These are phyloP conservation scores for Anguilla marmorata DNA, from an alignment of 2,797 vertebrate genomes.

Conservation along the genomic window DNA sequence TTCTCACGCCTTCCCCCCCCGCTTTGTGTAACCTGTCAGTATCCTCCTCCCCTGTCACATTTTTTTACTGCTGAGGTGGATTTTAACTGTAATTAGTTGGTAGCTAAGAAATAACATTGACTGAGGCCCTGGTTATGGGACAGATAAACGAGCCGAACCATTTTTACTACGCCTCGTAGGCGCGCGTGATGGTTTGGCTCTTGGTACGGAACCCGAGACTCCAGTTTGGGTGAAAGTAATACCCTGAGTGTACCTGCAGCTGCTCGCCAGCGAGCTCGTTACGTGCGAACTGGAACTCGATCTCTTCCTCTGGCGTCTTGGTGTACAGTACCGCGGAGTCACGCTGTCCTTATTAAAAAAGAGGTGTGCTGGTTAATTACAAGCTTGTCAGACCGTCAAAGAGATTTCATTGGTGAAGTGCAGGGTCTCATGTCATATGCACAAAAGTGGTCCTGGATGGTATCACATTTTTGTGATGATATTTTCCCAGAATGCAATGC, in stretches of 20 bases:
- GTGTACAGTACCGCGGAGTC: neutral
- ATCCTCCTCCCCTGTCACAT: neutral
- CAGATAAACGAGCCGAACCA: neutral
- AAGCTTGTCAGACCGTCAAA: neutral
- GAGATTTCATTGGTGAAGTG: neutral
- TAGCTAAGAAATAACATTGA: neutral
- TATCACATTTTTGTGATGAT: no score
- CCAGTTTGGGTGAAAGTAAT: neutral
- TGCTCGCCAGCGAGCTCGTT: neutral
- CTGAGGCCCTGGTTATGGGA: neutral
- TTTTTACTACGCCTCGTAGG: neutral
- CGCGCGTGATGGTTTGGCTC: neutral
- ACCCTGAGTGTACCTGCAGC: neutral
- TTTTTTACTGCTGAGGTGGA: neutral
- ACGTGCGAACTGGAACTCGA: neutral
- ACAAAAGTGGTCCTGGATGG: no score
- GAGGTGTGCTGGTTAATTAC: neutral
- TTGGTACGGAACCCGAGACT: neutral
- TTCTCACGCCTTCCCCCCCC: constrained; percentile 34
- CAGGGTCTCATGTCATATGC: no score
- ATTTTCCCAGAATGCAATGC: no score
- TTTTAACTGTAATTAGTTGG: neutral
- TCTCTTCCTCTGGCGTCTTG: neutral
- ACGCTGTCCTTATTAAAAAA: neutral
- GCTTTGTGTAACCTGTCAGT: constrained; percentile 33